A percentile compares a stretch with the other conserved stretches of the same genome.
phyloP scores from a whole-genome alignment of 2,113 vertebrate genomes.

The Balaenoptera acutorostrata region DNA sequence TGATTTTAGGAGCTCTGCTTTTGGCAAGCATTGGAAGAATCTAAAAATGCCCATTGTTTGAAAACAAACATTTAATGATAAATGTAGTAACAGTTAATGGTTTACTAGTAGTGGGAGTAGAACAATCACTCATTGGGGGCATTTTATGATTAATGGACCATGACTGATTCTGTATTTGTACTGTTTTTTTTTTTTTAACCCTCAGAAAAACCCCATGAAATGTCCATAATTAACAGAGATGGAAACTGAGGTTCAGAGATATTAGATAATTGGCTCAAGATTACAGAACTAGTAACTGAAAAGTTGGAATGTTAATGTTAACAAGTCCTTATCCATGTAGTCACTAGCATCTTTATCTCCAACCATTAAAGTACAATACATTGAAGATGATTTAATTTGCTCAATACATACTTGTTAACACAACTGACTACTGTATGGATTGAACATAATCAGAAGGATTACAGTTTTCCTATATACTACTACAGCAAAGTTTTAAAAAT shows the following conservation, averaged over 20 bases:
- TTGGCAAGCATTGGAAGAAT: neutral
- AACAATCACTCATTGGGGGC: neutral
- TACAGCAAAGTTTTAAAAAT: constrained; percentile 4
- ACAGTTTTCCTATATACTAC: neutral
- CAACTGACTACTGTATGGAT: neutral
- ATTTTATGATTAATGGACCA: neutral
- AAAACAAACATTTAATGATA: constrained; percentile 35
- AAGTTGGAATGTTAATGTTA: neutral
- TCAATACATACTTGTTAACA: neutral
- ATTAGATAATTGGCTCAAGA: neutral
- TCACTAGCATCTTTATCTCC: neutral
- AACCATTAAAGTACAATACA: neutral
- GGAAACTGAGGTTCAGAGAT: neutral
- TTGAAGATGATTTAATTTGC: neutral
- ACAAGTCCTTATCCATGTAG: neutral
- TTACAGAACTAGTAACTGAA: neutral
- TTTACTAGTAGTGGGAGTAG: neutral
- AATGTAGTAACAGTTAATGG: neutral
- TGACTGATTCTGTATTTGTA: neutral
- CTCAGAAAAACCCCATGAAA: neutral
- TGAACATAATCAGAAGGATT: neutral
- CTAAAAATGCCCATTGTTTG: constrained; percentile 9
- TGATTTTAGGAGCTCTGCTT: constrained; percentile 22
- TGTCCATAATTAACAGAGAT: neutral
- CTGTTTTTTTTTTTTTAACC: neutral